Evolutionary conservation across 2,113 vertebrate species (phyloP).

Genomic region (Promerops cafer): DNA sequence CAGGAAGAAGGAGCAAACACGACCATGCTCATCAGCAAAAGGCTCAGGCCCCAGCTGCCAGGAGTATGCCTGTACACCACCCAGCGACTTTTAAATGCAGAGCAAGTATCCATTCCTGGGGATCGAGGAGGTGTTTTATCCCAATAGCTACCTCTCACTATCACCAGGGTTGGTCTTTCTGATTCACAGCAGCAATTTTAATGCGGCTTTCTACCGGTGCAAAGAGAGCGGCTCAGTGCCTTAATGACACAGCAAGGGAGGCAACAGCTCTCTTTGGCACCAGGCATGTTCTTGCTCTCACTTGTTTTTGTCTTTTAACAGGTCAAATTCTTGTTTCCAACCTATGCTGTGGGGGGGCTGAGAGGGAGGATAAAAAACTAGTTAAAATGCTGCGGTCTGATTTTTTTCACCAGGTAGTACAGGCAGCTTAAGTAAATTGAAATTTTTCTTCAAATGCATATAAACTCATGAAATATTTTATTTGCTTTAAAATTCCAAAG

Average conservation of each 20-base stretch:
- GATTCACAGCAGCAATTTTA: background rate
- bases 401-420: background rate
- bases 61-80: background rate
- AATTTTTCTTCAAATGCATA: background rate
- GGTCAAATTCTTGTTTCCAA: background rate
- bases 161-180: background rate
- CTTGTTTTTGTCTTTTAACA: background rate
- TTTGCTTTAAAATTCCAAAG: background rate
- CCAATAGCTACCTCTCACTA: background rate
- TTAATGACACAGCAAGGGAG: background rate
- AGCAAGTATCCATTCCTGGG: background rate
- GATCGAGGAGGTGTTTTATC: background rate
- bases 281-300: background rate
- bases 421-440: background rate
- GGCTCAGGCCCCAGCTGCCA: background rate
- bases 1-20: background rate
- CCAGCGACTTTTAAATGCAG: background rate
- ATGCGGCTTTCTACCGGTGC: background rate
- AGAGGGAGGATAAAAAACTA: background rate
- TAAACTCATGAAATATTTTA: background rate
- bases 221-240: background rate
- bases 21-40: background rate
- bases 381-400: background rate
- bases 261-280: background rate
- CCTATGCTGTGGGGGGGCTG: rapidly evolving